phyloP scores from a whole-genome alignment of 2,888 invertebrate species.

The Alloplasta piceator region DNA sequence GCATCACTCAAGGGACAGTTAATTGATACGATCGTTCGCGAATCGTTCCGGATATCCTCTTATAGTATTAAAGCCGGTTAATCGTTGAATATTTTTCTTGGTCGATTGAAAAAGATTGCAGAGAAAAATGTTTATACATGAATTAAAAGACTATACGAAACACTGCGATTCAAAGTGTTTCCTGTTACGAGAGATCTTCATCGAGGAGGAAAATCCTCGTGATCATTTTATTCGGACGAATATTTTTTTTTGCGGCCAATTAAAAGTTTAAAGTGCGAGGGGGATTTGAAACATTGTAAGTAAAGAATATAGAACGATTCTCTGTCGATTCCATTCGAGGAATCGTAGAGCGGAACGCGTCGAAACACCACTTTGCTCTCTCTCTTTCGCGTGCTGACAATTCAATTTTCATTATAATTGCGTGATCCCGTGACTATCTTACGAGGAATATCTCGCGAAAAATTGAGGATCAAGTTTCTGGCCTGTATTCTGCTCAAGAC shows the following conservation, averaged over 20 bases:
- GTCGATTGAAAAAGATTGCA: background rate
- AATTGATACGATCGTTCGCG: conserved; percentile 55
- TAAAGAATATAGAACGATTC: too few relatives aligned
- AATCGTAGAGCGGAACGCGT: conserved; percentile 40
- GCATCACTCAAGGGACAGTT: conserved; percentile 53
- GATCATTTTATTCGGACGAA: background rate
- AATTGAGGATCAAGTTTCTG: background rate
- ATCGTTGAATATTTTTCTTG: conserved; percentile 30
- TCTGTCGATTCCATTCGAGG: background rate
- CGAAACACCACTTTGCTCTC: background rate
- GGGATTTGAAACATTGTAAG: too few relatives aligned
- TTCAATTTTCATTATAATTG: conserved; percentile 64
- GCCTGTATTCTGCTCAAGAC: too few relatives aligned
- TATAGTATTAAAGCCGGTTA: conserved; percentile 29
- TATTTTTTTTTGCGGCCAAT: background rate
- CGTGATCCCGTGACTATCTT: conserved; percentile 65
- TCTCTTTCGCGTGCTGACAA: conserved; percentile 56
- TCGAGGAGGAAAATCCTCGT: too few relatives aligned
- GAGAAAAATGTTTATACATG: too few relatives aligned
- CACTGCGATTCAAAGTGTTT: too few relatives aligned
- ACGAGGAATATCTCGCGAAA: conserved; percentile 46
- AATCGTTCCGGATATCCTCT: conserved; percentile 56
- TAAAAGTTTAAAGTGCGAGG: too few relatives aligned
- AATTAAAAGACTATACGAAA: too few relatives aligned
- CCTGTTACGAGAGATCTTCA: too few relatives aligned